Percentiles rank a stretch among this genome's conserved stretches.
Evolutionary conservation across 2,797 vertebrate species (phyloP).

Genomic region (Onychomys leucogaster): DNA sequence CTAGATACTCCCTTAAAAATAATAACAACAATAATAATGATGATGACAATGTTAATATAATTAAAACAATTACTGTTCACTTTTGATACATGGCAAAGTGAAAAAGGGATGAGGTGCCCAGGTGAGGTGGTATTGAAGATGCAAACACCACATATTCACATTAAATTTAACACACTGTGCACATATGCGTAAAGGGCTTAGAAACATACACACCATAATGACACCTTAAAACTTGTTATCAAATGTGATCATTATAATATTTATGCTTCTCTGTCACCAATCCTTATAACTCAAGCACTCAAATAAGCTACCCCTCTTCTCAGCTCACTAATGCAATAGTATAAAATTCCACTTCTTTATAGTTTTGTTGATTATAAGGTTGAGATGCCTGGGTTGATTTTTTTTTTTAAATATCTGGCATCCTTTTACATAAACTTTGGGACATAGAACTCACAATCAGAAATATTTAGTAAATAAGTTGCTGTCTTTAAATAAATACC

Average conservation of each 20-base stretch:
- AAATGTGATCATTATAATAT: background rate
- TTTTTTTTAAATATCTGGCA: background rate
- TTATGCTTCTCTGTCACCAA: background rate
- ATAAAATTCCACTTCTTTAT: background rate
- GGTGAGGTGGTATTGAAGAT: background rate
- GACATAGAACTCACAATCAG: background rate
- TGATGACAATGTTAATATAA: background rate
- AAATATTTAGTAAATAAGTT: background rate
- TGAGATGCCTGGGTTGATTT: background rate
- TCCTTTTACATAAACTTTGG: background rate
- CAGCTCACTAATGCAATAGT: background rate
- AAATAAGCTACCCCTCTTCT: background rate
- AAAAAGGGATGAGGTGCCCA: background rate
- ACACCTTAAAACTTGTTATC: fast-evolving
- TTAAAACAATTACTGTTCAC: background rate
- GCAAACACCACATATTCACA: no score
- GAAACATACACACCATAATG: background rate
- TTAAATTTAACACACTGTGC: fast-evolving
- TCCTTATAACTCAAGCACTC: fast-evolving
- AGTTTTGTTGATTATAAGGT: background rate
- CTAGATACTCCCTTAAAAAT: background rate
- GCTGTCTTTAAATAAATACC: background rate
- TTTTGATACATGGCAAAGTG: background rate
- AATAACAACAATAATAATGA: background rate
- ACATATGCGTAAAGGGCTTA: no score